Base-by-base conservation (phyloP, 2,113 vertebrate species). In the Epinephelus lanceolatus region DNA sequence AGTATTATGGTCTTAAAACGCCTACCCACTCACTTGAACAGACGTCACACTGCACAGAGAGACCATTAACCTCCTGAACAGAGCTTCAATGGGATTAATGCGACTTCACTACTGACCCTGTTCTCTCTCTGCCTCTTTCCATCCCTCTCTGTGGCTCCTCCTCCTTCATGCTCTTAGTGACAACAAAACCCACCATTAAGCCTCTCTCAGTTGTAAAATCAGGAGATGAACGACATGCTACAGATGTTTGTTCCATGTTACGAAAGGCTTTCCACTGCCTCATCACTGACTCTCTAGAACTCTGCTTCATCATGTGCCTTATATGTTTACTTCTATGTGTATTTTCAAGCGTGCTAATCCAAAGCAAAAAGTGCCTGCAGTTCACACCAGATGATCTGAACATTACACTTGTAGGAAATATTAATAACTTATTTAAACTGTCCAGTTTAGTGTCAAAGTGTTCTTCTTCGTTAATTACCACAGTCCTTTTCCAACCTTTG, bases 41-140 rank as follows among this genome's bases (percentile, higher is more conserved):
- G 47, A 70, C 72, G 53, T 71, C 67, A 70, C 81, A 51, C 37
- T 47, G 76, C 65, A 63, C 80, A 55, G 74, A 77, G 63, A 79
- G 45, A 59, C 83, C 84, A 86, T 91, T 87, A 91, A 91, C 84
- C 86, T 85, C 71, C 67, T 81, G 84, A 88, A 70, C 81, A 2
- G 51, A 45, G 62, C 65, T 80, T 75, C 90, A 83, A 11, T 75
- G 79, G 80, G 89, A 90, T 89, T 87, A 90, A 67, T 63, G 70
- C 18, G 71, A 86, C 71, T 80, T 69, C 57, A 25, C 83, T 13
- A 1, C 51, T 79, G 77, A 75, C 78, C 78, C 67, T 57, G 13
- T 75, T 75, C 47, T 33, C 76, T 25, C 23, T 47, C 73, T 27
- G 11, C n/a, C 21, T 60, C 71, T 40, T 68, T 77, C 8, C 25